Evolutionary conservation across 2,113 vertebrate genomes (phyloP), one percentile per base, ranked within the genome.

Genomic region (Zonotrichia leucophrys): DNA sequence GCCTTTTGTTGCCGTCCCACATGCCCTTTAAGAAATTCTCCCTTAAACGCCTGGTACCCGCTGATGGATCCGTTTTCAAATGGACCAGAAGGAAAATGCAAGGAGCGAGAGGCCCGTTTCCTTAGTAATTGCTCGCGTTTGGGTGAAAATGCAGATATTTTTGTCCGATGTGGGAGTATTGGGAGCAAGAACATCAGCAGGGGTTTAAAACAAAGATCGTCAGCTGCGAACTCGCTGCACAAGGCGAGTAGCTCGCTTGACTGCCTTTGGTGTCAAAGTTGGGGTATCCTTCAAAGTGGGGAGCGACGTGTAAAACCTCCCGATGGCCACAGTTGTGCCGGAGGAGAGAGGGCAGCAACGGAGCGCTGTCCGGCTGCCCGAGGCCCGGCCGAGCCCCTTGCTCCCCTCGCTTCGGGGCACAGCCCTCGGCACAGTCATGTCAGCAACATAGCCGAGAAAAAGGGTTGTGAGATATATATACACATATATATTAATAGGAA

Each of bases 21-120:
- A 95, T 96, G 96, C 96, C 93, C 98, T 98, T 98, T 96, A 97
- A 97, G 95, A 96, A 96, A 96, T 97, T 92, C 91, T 90, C 97
- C 96, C 96, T 91, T 97, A 97, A 98, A 97, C 97, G 97, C 98
- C 96, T 96, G 95, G 98, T 93, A 96, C 96, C 97, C 95, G 95
- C 95, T 98, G 98, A 98, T 98, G 97, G 97, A 98, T 98, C 98
- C 97, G 96, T 98, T 98, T 98, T 98, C 96, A 98, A 98, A 97
- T 92, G 95, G 97, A 96, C 94, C 95, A 94, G 91, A 96, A 96
- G 92, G 92, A 97, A 96, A 95, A 97, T 56, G 97, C 96, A 80
- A 96, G 94, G 96, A 94, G 62, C 39, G 95, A 91, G 96, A 94
- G 95, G 97, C 96, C 96, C 96, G 97, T 98, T 97, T 97, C 98